Conservation (phyloP, 2,113 vertebrate genomes). For the Acanthochromis polyacanthus region DNA sequence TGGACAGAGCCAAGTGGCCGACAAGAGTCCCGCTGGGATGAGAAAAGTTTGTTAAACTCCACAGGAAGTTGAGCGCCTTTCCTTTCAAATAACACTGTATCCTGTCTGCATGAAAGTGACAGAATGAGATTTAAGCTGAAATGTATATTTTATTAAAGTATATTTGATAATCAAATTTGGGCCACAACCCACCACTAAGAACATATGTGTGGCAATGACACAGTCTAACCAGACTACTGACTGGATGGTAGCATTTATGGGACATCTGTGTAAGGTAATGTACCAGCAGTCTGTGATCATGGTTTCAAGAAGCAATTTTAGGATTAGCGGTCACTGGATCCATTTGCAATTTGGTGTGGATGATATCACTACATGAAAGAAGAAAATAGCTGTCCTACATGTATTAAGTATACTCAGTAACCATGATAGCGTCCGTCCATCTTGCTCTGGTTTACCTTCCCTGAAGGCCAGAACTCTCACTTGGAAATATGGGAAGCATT, state of each 20-base stretch:
- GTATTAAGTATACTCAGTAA: slow-evolving; percentile 52
- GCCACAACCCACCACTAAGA: background rate
- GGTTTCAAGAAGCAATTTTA: slow-evolving; percentile 62
- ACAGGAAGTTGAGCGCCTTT: slow-evolving; percentile 43
- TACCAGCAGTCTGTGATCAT: slow-evolving; percentile 56
- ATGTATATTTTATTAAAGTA: slow-evolving; percentile 12
- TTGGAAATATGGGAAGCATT: slow-evolving; percentile 68
- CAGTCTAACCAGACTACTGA: background rate
- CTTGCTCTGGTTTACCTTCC: slow-evolving; percentile 63
- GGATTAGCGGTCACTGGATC: slow-evolving; percentile 62
- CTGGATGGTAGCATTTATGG: slow-evolving; percentile 24
- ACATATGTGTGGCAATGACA: background rate
- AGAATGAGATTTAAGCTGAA: background rate
- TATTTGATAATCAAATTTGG: slow-evolving; percentile 7
- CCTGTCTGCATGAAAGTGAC: slow-evolving; percentile 4
- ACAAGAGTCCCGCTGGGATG: slow-evolving; percentile 47
- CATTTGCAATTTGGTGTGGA: slow-evolving; percentile 51
- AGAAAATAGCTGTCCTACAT: slow-evolving; percentile 45
- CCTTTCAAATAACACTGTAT: slow-evolving; percentile 45
- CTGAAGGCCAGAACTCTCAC: slow-evolving; percentile 48
- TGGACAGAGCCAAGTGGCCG: slow-evolving; percentile 55
- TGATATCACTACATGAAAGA: slow-evolving; percentile 62
- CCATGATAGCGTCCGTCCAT: slow-evolving; percentile 46
- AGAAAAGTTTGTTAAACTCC: slow-evolving; percentile 40
- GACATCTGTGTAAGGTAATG: slow-evolving; percentile 44